Evolutionary conservation across 2,797 vertebrate species (phyloP).

Genomic region (Rhinichthys osculus): DNA sequence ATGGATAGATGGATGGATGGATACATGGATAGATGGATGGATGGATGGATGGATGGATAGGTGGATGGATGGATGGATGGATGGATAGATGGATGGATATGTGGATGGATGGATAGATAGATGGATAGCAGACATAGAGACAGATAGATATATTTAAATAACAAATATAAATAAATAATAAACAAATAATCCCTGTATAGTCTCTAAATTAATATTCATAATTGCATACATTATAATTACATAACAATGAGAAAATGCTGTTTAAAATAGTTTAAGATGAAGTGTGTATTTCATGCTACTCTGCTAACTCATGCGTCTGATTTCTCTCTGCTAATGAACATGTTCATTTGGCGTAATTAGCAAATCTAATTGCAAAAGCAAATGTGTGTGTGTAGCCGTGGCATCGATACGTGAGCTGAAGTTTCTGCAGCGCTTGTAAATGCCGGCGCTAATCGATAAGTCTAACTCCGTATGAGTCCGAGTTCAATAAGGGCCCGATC

Average conservation of each 20-base stretch:
- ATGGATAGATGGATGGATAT: accelerated
- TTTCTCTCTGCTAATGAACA: slow-evolving; percentile 20
- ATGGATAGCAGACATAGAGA: too few species aligned
- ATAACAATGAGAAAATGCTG: not conserved
- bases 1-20: too few species aligned
- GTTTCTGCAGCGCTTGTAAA: not conserved
- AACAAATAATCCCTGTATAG: too few species aligned
- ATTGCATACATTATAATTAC: not conserved
- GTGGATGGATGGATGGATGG: accelerated
- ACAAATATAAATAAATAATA: too few species aligned
- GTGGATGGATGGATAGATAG: too few species aligned
- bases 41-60: too few species aligned
- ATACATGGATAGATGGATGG: too few species aligned
- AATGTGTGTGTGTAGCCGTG: not conserved
- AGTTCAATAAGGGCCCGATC: not conserved
- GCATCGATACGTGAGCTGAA: not conserved
- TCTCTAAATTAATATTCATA: not conserved
- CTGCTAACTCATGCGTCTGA: not conserved
- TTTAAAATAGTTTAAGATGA: not conserved
- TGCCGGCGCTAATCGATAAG: slow-evolving; percentile 16
- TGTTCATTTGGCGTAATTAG: slow-evolving; percentile 4
- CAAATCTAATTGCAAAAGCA: not conserved
- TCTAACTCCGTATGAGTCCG: not conserved
- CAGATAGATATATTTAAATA: too few species aligned
- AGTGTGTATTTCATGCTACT: not conserved